Base-by-base conservation (phyloP, 2,888 invertebrate species). In the Amphipoea lucens region DNA sequence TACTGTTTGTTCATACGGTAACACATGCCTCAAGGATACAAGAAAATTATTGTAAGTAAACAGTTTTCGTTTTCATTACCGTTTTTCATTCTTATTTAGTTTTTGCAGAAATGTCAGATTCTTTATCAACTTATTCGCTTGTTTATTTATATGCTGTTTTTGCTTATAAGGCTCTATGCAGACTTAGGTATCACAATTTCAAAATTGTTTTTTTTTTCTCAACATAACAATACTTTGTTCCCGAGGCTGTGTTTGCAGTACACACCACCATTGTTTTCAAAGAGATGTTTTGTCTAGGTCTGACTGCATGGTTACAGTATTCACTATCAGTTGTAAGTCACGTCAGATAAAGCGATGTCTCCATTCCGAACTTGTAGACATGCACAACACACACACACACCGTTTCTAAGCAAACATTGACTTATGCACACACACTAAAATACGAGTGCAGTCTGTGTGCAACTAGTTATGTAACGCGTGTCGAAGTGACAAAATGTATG, bases 261-360 rank as follows among this genome's bases (percentile, higher is more conserved):
- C 76, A 2, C 14, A 2, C 11, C 45, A 17, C 11, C 51, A 45
- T 36, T 79, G 51, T 75, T 42, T 54, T 14, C 36, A 20, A 4
- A 7, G 48, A 60, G 23, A 29, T 14, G 66, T 82, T 67, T 60
- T 7, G 57, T 74, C 12, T 48, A 76, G 54, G 14, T 7, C 54
- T 57, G 54, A 23, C 40, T 48, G 57, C 73, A 63, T 89, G 83
- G 90, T 57, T n/a, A 76, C 82, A 51, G n/a, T 74, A 84, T 65
- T 57, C 75, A 45, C 73, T 85, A 90, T 90, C 90, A 82, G 83
- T 69, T 77, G 72, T 82, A 81, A 88, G 82, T 81, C 82, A 85
- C 77, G 82, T 81, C 79, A 78, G 84, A 89, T 87, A 89, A 85
- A 83, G 83, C 76, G 63, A 79, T 77, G 83, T 84, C 77, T 85